Evolutionary conservation across 2,888 invertebrate genomes (phyloP).

Genomic region (Watsonalla cultraria): DNA sequence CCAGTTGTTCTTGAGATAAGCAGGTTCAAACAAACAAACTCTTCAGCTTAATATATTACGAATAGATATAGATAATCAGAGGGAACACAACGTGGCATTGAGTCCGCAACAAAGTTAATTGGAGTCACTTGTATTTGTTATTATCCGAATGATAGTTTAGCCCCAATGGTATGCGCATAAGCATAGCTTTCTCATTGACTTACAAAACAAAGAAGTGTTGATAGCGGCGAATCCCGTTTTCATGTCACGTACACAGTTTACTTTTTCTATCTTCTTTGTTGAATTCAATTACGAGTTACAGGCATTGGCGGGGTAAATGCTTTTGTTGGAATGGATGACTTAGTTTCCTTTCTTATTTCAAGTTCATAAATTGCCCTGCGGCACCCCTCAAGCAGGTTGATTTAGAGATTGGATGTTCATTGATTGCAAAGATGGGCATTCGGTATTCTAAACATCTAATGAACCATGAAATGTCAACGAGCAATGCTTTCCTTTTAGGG

Average conservation of each 20-base stretch:
- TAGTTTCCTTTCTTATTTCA: slow-evolving; percentile 25
- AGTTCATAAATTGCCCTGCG: slow-evolving; percentile 18
- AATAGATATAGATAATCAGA: too few relatives aligned
- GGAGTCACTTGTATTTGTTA: too few relatives aligned
- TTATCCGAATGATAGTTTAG: not conserved
- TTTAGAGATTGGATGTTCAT: not conserved
- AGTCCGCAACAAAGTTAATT: not conserved
- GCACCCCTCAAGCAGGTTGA: slow-evolving; percentile 7
- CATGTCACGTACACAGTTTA: slow-evolving; percentile 65
- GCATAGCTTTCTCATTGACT: slow-evolving; percentile 49
- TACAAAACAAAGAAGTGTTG: slow-evolving; percentile 57
- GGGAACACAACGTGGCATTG: not conserved
- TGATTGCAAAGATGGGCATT: not conserved
- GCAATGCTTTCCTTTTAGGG: not conserved
- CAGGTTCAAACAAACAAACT: too few relatives aligned
- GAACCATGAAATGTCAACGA: not conserved
- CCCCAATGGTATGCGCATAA: slow-evolving; percentile 1
- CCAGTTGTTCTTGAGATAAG: too few relatives aligned
- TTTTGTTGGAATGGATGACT: slow-evolving; percentile 37
- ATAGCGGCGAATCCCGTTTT: slow-evolving; percentile 50
- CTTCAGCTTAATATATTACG: too few relatives aligned
- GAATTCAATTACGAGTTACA: slow-evolving; percentile 65
- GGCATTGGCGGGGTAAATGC: slow-evolving; percentile 45
- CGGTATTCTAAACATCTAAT: not conserved
- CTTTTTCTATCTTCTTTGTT: slow-evolving; percentile 68